Evolutionary conservation across 2,888 invertebrate species (phyloP).

Genomic region (Hypomecis punctinalis): DNA sequence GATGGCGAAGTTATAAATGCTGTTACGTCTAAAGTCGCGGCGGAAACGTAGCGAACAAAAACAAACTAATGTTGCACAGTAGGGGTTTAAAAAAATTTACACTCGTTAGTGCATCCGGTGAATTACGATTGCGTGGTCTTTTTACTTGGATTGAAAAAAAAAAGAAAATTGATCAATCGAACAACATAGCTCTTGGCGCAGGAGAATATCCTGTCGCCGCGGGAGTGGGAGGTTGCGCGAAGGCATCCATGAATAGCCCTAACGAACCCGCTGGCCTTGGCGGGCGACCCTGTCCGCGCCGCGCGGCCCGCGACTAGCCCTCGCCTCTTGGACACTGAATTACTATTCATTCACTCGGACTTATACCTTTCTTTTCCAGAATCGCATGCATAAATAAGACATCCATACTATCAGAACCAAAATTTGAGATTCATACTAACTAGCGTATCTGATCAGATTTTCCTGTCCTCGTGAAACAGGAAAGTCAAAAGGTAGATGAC

Average conservation of each 20-base stretch:
- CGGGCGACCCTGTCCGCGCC: constrained; percentile 62
- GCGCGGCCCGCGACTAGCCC: constrained; percentile 40
- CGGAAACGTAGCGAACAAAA: constrained; percentile 74
- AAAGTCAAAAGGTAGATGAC: constrained; percentile 30
- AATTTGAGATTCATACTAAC: constrained; percentile 22
- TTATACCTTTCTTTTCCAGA: constrained; percentile 23
- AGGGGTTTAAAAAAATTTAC: constrained; percentile 72
- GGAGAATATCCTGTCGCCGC: constrained; percentile 76
- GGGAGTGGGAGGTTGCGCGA: constrained; percentile 65
- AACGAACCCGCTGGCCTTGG: constrained; percentile 83
- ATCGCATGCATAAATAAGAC: constrained; percentile 33
- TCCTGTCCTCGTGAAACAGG: constrained; percentile 29
- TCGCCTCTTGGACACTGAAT: constrained; percentile 31
- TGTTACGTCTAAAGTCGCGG: constrained; percentile 63
- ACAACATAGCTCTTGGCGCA: constrained; percentile 71
- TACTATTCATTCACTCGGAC: constrained; percentile 34
- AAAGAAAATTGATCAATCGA: constrained; percentile 76
- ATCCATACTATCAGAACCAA: constrained; percentile 32
- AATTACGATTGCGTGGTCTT: constrained; percentile 77
- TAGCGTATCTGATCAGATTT: constrained; percentile 30
- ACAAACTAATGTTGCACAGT: constrained; percentile 67
- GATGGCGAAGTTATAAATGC: constrained; percentile 50
- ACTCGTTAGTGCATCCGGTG: constrained; percentile 84
- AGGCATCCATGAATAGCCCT: constrained; percentile 83
- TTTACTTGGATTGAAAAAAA: constrained; percentile 76